phyloP scores from a whole-genome alignment of 2,797 vertebrate species.

The Erethizon dorsatum region DNA sequence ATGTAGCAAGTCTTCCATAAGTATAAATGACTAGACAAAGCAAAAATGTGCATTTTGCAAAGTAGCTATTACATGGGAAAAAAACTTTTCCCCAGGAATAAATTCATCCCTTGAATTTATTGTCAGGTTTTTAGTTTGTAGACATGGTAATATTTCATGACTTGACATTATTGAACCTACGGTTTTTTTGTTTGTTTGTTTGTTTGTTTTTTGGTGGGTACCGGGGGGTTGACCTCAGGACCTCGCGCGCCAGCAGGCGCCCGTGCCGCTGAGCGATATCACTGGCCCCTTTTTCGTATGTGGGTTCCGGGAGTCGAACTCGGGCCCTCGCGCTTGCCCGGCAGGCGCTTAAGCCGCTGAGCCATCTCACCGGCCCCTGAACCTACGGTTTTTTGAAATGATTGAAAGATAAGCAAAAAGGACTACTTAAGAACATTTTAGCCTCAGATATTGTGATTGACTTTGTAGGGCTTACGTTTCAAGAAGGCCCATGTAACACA shows the following conservation, averaged over 20 bases:
- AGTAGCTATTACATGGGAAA: background rate
- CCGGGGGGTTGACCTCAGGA: too few species aligned
- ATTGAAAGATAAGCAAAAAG: background rate
- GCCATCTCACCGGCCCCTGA: too few species aligned
- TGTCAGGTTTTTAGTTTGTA: background rate
- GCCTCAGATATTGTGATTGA: conserved; percentile 52
- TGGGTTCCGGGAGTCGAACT: too few species aligned
- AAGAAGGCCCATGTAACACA: conserved; percentile 99
- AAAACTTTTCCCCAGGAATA: background rate
- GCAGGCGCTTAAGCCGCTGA: too few species aligned
- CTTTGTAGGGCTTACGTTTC: conserved; percentile 95
- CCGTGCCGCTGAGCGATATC: too few species aligned
- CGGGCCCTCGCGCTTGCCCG: too few species aligned
- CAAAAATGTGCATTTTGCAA: background rate
- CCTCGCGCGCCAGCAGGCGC: too few species aligned
- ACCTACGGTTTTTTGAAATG: background rate
- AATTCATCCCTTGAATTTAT: background rate
- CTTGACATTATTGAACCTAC: background rate
- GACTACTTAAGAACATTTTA: conserved; percentile 1
- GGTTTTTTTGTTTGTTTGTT: too few species aligned
- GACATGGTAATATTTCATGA: conserved; percentile 25
- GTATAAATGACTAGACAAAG: background rate
- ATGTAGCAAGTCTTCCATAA: background rate
- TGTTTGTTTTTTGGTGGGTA: too few species aligned
- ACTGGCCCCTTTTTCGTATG: too few species aligned